Evolutionary conservation across 2,113 vertebrate species (phyloP).

Genomic region (Cryptoleucopteryx plumbea): DNA sequence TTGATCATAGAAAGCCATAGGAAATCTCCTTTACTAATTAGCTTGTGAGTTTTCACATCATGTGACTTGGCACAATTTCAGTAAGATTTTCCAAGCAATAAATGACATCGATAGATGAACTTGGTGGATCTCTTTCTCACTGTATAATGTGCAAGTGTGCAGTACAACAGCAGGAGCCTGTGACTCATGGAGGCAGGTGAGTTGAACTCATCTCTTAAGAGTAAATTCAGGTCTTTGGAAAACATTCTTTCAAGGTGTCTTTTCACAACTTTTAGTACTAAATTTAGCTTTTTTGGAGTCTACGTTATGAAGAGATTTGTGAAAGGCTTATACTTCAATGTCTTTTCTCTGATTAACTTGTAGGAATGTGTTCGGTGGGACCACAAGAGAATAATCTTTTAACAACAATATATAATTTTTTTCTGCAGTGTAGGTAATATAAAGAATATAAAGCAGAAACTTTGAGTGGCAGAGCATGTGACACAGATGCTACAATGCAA

Average conservation of each 20-base stretch:
- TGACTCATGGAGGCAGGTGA: no score
- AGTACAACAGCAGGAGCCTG: not conserved
- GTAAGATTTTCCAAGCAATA: not conserved
- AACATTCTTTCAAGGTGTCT: not conserved
- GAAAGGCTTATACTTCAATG: not conserved
- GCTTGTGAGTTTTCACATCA: not conserved
- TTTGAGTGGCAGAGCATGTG: not conserved
- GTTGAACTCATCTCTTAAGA: not conserved
- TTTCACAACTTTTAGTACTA: not conserved
- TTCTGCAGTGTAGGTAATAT: not conserved
- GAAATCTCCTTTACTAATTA: not conserved
- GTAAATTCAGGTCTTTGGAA: not conserved
- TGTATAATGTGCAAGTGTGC: rapidly evolving
- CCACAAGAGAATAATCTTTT: not conserved
- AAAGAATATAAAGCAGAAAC: not conserved
- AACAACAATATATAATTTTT: not conserved
- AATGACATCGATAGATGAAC: not conserved
- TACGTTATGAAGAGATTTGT: not conserved
- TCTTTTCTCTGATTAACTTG: not conserved
- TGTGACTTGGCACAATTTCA: not conserved
- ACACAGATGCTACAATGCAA: no score
- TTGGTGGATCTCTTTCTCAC: no score
- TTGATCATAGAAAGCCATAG: not conserved
- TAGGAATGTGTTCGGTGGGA: not conserved
- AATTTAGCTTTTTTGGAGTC: not conserved